Conservation (phyloP, 2,888 invertebrate species). For the Athalia circularis region DNA sequence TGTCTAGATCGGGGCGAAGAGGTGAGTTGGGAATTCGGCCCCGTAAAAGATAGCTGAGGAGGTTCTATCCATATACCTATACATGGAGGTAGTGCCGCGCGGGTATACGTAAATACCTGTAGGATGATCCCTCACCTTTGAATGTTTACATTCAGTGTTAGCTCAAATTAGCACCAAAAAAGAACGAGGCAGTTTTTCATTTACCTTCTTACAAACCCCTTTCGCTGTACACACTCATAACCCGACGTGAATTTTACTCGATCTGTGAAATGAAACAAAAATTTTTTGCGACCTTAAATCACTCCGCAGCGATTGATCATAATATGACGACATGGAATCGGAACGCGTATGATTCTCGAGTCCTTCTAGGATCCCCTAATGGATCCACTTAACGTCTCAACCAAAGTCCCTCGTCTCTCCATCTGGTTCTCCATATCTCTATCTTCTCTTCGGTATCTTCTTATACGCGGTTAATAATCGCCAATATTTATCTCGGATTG, state of each 20-base stretch:
- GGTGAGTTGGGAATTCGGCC: slow-evolving; percentile 15
- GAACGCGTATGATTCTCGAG: slow-evolving; percentile 1
- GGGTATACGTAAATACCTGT: slow-evolving; percentile 37
- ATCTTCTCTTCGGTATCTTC: too few relatives aligned
- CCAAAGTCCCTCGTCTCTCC: slow-evolving; percentile 56
- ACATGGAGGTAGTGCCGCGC: background rate
- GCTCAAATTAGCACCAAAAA: slow-evolving; percentile 51
- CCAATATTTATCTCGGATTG: slow-evolving; percentile 73
- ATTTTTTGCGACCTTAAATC: too few relatives aligned
- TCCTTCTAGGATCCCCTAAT: slow-evolving; percentile 67
- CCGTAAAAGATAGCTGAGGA: background rate
- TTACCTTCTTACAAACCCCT: background rate
- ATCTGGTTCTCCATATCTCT: slow-evolving; percentile 45
- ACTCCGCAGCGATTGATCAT: background rate
- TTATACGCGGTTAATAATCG: slow-evolving; percentile 68
- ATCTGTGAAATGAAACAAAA: too few relatives aligned
- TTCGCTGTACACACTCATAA: background rate
- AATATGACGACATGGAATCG: background rate
- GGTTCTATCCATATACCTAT: slow-evolving; percentile 36
- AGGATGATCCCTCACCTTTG: slow-evolving; percentile 33
- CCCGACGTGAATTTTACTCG: too few relatives aligned
- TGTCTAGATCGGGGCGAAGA: slow-evolving; percentile 28
- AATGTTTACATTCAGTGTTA: slow-evolving; percentile 50
- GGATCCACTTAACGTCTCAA: slow-evolving; percentile 74
- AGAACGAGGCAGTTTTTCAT: slow-evolving; percentile 19